Evolutionary conservation across 2,113 vertebrate species (phyloP).

Genomic region (Eubucco bourcierii): DNA sequence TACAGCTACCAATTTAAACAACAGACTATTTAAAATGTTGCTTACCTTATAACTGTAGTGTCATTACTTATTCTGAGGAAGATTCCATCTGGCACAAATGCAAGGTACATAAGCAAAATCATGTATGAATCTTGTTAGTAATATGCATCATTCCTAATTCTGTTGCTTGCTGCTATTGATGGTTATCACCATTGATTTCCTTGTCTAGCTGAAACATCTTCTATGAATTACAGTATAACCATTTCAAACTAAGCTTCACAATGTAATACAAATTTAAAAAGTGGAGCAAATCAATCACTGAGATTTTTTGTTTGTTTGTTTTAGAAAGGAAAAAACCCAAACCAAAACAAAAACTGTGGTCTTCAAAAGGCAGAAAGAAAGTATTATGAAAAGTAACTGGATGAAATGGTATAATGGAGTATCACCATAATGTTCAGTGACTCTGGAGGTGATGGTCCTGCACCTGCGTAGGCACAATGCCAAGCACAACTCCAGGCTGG

Average conservation of each 20-base stretch:
- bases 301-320: neutral
- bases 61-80: slow-evolving; percentile 58
- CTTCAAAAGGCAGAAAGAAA: neutral
- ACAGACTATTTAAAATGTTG: slow-evolving; percentile 54
- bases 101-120: neutral
- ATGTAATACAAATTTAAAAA: neutral
- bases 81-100: slow-evolving; percentile 36
- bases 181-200: neutral
- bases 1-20: slow-evolving; percentile 63
- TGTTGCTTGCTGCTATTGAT: neutral
- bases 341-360: neutral
- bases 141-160: neutral
- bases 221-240: neutral
- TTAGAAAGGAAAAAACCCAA: neutral
- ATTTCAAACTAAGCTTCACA: neutral
- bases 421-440: neutral
- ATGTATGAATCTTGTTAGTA: neutral
- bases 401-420: neutral
- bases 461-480: too few species aligned
- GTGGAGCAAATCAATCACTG: neutral
- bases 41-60: slow-evolving; percentile 42
- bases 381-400: neutral
- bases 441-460: neutral
- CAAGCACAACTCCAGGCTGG: too few species aligned
- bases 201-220: neutral